Evolutionary conservation across 2,797 vertebrate genomes (phyloP), one percentile per base, ranked within the genome.

Genomic region (Danio choprae): DNA sequence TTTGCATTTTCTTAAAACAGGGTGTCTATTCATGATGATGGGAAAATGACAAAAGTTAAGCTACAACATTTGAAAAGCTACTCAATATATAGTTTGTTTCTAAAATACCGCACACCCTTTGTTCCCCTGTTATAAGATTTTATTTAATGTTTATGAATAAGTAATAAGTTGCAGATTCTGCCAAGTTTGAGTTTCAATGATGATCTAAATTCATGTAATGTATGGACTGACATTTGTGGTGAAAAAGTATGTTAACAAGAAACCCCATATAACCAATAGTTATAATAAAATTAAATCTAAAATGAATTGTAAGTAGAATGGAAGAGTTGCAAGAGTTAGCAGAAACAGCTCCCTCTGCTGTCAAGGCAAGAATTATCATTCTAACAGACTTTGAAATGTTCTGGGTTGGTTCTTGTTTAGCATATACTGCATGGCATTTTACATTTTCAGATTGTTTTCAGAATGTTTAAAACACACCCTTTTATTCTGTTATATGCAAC

Each of bases 301-400:
- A 55, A 71, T 44, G 6, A 29, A 53, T 18, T 16, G 7, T 62
- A 9, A 40, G 12, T 70, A 36, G 22, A 44, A 36, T 1, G 8
- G 6, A 38, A 4, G n/a, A 70, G 16, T 4, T 55, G 59, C n/a
- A 51, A 43, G 38, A 43, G n/a, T 75, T 48, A 48, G 41, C 41
- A 20, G 13, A 51, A 18, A 48, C 43, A 77, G 53, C 75, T 15
- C 64, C 64, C 64, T 59, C 64, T 59, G 51, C 53, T 13, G 64
- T 68, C 7, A 18, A 68, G 7, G 38, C 56, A 68, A 58, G 3
- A 38, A 58, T 68, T 48, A 1, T 36, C 74, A 76, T 22, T 64
- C 10, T 16, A 13, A 51, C 5, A 13, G 12, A 12, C 18, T 72
- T 9, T 22, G 48, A 41, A 22, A 58, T 29, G 1, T 43, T 50